These are phyloP conservation scores for Stictocephala bisonia DNA, from an alignment of 2,888 invertebrate genomes.

Conservation along the genomic window DNA sequence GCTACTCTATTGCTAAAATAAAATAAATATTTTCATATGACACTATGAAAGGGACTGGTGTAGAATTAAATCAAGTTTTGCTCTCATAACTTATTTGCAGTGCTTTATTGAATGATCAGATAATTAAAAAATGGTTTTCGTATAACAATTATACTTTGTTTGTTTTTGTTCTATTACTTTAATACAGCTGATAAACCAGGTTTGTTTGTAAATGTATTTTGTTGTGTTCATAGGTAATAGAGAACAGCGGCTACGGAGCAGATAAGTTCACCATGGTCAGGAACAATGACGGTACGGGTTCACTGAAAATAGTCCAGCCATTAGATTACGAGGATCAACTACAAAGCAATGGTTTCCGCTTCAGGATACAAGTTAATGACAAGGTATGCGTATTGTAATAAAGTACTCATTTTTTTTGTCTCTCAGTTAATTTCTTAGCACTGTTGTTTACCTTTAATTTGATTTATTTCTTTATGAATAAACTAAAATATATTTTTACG, in stretches of 20 bases:
- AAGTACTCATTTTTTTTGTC: background rate
- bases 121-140: too few relatives aligned
- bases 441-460: background rate
- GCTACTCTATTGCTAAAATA: too few relatives aligned
- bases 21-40: too few relatives aligned
- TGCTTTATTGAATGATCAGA: too few relatives aligned
- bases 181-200: too few relatives aligned
- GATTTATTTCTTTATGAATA: background rate
- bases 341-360: constrained; percentile 95
- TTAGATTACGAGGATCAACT: constrained; percentile 94
- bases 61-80: too few relatives aligned
- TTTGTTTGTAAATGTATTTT: constrained; percentile 18
- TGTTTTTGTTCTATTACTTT: too few relatives aligned
- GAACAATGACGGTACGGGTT: constrained; percentile 95
- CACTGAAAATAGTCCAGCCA: constrained; percentile 94
- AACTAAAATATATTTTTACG: background rate
- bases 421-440: constrained; percentile 32
- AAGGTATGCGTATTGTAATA: constrained; percentile 71
- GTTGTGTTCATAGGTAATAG: constrained; percentile 72
- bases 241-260: constrained; percentile 94
- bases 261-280: constrained; percentile 98
- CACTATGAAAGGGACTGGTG: too few relatives aligned
- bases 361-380: constrained; percentile 94
- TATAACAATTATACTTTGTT: too few relatives aligned
- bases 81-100: too few relatives aligned